Base-by-base conservation (phyloP, 2,113 vertebrate genomes). In the Toxotes jaculatrix region DNA sequence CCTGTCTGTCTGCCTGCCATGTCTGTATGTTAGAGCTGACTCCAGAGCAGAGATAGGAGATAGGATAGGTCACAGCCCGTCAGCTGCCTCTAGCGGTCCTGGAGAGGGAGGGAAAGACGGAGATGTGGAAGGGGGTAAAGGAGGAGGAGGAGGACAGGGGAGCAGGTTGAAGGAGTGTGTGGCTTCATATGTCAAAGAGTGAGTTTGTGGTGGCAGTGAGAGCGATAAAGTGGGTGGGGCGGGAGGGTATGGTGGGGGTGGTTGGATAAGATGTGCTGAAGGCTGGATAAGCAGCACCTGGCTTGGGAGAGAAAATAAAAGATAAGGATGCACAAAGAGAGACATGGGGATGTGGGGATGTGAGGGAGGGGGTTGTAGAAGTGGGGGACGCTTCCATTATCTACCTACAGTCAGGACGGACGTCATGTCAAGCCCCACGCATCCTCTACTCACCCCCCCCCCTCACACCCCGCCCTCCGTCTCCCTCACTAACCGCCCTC, bases 251-350 rank as follows among this genome's bases (percentile, higher is more conserved):
- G 27, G 27, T 12, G 51, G 5, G 40, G 62, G 36, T 7, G 23
- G 78, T 27, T 27, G 27, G 27, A 27, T 88, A 85, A 82, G 87
- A 80, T 76, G 80, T 64, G 75, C 80, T 82, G 85, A 81, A 73
- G 81, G 88, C 72, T 79, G 77, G 84, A 88, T 88, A 86, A 89
- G 91, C 78, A 76, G 82, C 87, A 89, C 93, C 83, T 84, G 89
- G 88, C 69, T 61, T 31, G 79, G 85, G 79, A 88, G 83, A 86
- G 80, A 84, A 83, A 90, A 84, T 72, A 75, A 78, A 85, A 88
- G 86, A 90, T 87, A 90, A 88, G 67, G 60, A 65, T 5, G 7
- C 73, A 85, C 68, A 86, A 83, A 85, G 79, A 79, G 56, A 74
- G 61, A 59, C 27, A 27, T 27, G 27, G 27, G 27, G 38, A 40